Conservation (phyloP, 2,888 invertebrate genomes). For the Lochmaea capreae region DNA sequence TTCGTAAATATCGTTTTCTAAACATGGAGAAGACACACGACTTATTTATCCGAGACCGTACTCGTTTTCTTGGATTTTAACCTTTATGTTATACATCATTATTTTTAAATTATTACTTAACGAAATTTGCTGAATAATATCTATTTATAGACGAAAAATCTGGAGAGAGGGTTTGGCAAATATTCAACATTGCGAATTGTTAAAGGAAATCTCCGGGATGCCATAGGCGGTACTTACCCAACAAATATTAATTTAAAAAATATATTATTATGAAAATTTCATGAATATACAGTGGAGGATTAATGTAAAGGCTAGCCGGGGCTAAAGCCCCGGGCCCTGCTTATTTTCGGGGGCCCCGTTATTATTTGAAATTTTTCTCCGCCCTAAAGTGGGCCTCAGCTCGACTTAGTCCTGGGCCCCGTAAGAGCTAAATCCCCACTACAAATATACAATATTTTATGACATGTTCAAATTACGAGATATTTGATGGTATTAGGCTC, state of each 20-base stretch:
- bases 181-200: conserved; percentile 27
- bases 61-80: conserved; percentile 11
- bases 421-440: too few relatives aligned
- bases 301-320: too few relatives aligned
- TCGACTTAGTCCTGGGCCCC: too few relatives aligned
- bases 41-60: conserved; percentile 7
- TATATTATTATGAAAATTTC: too few relatives aligned
- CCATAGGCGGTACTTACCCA: background rate
- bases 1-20: background rate
- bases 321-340: too few relatives aligned
- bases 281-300: too few relatives aligned
- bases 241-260: background rate
- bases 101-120: conserved; percentile 32
- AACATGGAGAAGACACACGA: background rate
- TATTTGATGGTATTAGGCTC: too few relatives aligned
- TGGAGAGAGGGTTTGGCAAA: conserved; percentile 25
- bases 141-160: conserved; percentile 32
- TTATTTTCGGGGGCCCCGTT: too few relatives aligned
- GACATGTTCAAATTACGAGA: too few relatives aligned
- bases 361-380: too few relatives aligned
- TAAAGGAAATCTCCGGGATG: conserved; percentile 14
- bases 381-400: too few relatives aligned
- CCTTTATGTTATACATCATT: conserved; percentile 27
- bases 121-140: conserved; percentile 30
- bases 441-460: too few relatives aligned